Conservation (phyloP, 2,888 invertebrate genomes). For the Leucoptera coffeella region DNA sequence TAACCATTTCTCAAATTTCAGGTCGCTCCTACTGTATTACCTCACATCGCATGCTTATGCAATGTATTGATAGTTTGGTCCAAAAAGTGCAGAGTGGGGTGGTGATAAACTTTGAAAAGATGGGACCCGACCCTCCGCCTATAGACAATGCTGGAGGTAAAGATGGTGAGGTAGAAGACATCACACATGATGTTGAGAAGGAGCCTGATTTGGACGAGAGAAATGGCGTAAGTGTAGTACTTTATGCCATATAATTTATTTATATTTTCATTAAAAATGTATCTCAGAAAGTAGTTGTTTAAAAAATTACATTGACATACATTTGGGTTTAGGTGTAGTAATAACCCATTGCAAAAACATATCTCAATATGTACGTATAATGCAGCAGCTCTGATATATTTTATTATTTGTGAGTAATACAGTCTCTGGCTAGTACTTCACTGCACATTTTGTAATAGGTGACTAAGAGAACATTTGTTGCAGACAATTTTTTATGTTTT, state of each 20-base stretch:
- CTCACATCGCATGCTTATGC: conserved; percentile 90
- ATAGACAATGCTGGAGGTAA: conserved; percentile 45
- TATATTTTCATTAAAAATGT: no score
- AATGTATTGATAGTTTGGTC: conserved; percentile 93
- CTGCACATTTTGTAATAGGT: no score
- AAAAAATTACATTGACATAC: no score
- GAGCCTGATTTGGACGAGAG: conserved; percentile 42
- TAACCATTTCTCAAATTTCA: conserved; percentile 20
- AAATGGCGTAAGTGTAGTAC: conserved; percentile 33
- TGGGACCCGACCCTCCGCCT: conserved; percentile 80
- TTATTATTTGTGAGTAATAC: no score
- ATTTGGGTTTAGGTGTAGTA: no score
- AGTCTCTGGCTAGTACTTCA: no score
- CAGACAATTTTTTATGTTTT: neutral
- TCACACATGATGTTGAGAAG: conserved; percentile 32
- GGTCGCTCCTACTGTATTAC: conserved; percentile 93
- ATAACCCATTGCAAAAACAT: no score
- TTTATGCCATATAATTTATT: neutral
- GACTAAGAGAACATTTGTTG: no score
- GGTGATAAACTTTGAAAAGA: conserved; percentile 95
- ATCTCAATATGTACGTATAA: no score
- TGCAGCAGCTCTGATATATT: no score
- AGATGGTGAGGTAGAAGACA: conserved; percentile 44
- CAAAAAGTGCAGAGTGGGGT: conserved; percentile 97
- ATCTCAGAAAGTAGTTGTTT: no score